These are phyloP conservation scores for Carassius gibelio DNA, from an alignment of 2,113 vertebrate genomes.

Conservation along the genomic window DNA sequence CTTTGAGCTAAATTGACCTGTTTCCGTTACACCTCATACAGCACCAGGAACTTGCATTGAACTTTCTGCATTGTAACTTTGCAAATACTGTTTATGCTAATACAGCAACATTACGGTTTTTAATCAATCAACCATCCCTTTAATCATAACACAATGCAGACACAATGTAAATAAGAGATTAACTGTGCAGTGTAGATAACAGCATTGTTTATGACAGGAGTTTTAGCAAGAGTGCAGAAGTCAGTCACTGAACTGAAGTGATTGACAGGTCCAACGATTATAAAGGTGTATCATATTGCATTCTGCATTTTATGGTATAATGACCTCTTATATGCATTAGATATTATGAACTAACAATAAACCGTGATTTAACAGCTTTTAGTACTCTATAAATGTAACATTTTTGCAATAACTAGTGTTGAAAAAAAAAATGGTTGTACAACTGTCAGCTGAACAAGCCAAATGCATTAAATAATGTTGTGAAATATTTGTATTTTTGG, in stretches of 20 bases:
- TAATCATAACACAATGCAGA: neutral
- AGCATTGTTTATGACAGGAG: neutral
- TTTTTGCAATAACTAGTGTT: neutral
- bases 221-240: neutral
- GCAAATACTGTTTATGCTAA: too few species aligned
- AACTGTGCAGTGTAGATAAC: neutral
- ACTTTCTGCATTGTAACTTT: too few species aligned
- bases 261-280: neutral
- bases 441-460: neutral
- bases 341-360: neutral
- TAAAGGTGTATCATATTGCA: neutral
- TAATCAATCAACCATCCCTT: neutral
- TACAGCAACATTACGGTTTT: too few species aligned
- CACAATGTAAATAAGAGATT: conserved; percentile 3
- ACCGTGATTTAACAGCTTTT: neutral
- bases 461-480: neutral
- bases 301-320: neutral
- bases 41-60: too few species aligned
- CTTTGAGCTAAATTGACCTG: too few species aligned
- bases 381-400: neutral
- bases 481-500: neutral
- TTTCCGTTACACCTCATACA: too few species aligned
- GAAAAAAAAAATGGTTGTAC: neutral
- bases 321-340: neutral
- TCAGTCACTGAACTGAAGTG: neutral